Conservation (phyloP, 2,113 vertebrate genomes). For the Alligator mississippiensis region DNA sequence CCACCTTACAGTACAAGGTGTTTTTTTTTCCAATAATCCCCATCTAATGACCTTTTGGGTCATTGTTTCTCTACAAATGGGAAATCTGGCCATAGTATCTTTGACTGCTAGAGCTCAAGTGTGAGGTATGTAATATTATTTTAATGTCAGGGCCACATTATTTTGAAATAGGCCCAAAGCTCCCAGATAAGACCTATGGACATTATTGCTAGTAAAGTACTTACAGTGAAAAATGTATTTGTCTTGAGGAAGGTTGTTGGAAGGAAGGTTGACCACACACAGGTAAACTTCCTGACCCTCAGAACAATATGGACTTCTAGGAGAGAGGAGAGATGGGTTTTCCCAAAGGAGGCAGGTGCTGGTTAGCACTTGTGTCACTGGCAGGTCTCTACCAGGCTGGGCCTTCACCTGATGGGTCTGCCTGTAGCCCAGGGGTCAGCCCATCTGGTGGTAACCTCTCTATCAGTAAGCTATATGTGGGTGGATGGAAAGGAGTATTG, state of each 20-base stretch:
- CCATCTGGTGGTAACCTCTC: not conserved
- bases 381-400: not conserved
- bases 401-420: not conserved
- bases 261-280: not conserved
- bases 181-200: rapidly evolving
- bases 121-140: not conserved
- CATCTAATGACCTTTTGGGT: not conserved
- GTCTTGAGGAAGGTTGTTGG: too few species aligned
- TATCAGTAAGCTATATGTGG: rapidly evolving
- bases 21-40: not conserved
- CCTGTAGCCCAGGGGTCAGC: rapidly evolving
- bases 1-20: not conserved
- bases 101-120: not conserved
- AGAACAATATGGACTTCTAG: not conserved
- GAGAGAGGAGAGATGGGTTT: not conserved
- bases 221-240: not conserved
- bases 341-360: rapidly evolving
- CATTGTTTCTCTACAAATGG: not conserved
- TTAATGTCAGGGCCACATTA: not conserved
- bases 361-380: not conserved
- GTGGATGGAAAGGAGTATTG: rapidly evolving
- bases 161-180: not conserved
- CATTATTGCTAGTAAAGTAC: not conserved
- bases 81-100: rapidly evolving
- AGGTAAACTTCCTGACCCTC: not conserved